A percentile compares a stretch with the other conserved stretches of the same genome.
Evolutionary conservation across 2,888 invertebrate genomes (phyloP).

Genomic region (Drosophila eohydei): DNA sequence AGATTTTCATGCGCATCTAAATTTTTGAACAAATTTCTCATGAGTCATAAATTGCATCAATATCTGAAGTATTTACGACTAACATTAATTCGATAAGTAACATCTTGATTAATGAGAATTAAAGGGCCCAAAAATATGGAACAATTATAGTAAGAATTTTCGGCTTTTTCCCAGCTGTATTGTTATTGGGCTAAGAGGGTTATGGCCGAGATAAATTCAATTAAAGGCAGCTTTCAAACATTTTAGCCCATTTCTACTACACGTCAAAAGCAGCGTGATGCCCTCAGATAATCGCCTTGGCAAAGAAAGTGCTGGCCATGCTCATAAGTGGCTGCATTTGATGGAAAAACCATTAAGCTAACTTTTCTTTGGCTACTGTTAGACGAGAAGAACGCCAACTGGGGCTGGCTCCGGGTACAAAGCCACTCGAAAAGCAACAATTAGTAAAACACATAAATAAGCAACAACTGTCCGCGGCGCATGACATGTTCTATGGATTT

Average conservation of each 20-base stretch:
- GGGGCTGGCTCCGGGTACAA: constrained; percentile 13
- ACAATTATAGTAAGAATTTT: constrained; percentile 41
- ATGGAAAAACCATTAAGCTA: constrained; percentile 50
- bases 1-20: background rate
- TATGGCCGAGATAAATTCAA: constrained; percentile 55
- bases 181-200: constrained; percentile 30
- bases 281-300: constrained; percentile 30
- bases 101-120: constrained; percentile 54
- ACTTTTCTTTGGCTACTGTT: constrained; percentile 54
- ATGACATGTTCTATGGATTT: constrained; percentile 38
- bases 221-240: constrained; percentile 69
- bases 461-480: constrained; percentile 23
- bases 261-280: constrained; percentile 36
- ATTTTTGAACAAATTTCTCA: constrained; percentile 6
- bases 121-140: constrained; percentile 32
- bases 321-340: constrained; percentile 55
- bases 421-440: constrained; percentile 40
- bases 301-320: constrained; percentile 60
- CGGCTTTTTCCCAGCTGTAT: constrained; percentile 38
- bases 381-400: constrained; percentile 10
- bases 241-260: constrained; percentile 34
- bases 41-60: constrained; percentile 9
- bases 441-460: constrained; percentile 65
- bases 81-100: constrained; percentile 20
- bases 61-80: constrained; percentile 9